Conservation (phyloP, 2,113 vertebrate genomes). For the Macquaria australasica region DNA sequence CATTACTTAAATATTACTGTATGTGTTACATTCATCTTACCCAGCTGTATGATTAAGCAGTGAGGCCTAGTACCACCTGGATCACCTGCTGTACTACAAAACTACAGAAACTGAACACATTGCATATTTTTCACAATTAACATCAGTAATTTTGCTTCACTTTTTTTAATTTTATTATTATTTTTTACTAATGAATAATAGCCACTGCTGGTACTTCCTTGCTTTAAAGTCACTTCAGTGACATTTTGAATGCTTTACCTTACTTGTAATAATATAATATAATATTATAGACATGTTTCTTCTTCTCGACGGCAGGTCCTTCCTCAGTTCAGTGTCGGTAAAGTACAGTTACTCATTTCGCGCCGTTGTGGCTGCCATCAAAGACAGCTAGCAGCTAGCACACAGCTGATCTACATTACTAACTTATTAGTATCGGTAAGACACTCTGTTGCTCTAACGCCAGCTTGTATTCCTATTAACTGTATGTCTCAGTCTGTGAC, state of each 20-base stretch:
- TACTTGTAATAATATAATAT: neutral
- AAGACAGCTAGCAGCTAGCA: neutral
- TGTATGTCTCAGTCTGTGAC: neutral
- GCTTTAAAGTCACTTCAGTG: neutral
- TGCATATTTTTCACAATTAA: neutral
- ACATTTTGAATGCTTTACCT: neutral
- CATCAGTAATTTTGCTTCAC: neutral
- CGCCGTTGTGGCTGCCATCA: neutral
- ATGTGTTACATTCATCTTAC: no score
- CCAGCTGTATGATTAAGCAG: no score
- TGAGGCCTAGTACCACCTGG: no score
- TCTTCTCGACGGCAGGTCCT: no score
- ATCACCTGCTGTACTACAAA: no score
- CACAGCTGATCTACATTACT: neutral
- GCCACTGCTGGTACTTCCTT: neutral
- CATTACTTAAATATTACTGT: neutral
- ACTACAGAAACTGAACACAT: neutral
- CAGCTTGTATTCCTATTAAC: neutral
- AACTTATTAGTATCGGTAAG: neutral
- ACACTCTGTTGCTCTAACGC: neutral
- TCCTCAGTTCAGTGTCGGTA: no score
- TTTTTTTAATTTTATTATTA: no score
- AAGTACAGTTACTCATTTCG: slow-evolving; percentile 9
- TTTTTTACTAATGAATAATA: neutral
- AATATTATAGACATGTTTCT: no score